Evolutionary conservation across 2,888 invertebrate species (phyloP).

Genomic region (Lithophane semibrunnea): DNA sequence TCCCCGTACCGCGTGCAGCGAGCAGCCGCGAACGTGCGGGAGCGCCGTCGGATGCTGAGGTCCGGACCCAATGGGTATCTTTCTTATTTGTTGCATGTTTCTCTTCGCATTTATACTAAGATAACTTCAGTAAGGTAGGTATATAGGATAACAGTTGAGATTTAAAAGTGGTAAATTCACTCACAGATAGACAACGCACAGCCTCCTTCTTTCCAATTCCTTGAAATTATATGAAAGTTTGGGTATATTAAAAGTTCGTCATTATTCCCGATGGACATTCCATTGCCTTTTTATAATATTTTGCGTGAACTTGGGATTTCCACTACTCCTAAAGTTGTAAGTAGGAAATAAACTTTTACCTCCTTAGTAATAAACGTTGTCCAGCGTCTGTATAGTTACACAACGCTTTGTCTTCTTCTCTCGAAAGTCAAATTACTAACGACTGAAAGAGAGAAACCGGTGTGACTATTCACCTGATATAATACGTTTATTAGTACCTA

Average conservation of each 20-base stretch:
- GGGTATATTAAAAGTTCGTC: background rate
- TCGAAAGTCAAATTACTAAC: no score
- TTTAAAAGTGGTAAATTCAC: background rate
- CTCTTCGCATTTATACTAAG: slow-evolving; percentile 4
- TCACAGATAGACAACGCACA: background rate
- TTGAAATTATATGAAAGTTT: background rate
- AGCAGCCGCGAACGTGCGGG: slow-evolving; percentile 98
- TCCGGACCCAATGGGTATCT: slow-evolving; percentile 96
- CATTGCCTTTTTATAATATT: background rate
- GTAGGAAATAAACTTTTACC: background rate
- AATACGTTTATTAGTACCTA: no score
- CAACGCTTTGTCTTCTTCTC: no score
- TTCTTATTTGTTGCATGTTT: slow-evolving; percentile 70
- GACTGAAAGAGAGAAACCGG: no score
- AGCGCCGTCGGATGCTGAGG: slow-evolving; percentile 99
- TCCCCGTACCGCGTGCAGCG: slow-evolving; percentile 97
- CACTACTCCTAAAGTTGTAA: background rate
- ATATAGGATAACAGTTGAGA: background rate
- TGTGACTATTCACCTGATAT: no score
- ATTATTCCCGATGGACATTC: background rate
- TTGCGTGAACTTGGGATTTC: background rate
- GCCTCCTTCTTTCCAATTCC: no score
- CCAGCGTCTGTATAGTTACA: no score
- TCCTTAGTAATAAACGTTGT: no score
- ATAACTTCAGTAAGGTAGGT: background rate